phyloP scores from a whole-genome alignment of 2,797 vertebrate species.

The Taeniopygia guttata region DNA sequence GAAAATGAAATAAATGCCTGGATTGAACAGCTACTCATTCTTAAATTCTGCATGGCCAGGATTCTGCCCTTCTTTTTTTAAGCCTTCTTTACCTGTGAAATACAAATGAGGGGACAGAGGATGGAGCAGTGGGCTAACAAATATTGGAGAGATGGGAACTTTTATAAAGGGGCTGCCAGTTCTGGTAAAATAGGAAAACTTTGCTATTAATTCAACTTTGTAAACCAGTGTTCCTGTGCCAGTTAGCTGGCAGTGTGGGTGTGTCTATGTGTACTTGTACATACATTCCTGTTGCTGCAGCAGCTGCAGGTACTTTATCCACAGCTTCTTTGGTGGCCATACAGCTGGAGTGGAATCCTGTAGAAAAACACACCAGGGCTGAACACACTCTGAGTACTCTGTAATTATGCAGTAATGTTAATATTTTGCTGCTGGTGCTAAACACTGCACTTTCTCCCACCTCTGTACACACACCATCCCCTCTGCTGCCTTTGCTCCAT shows the following conservation, averaged over 20 bases:
- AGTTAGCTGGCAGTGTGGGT: not conserved
- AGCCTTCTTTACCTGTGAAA: not conserved
- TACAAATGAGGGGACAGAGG: not conserved
- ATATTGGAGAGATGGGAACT: not conserved
- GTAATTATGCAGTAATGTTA: conserved; percentile 62
- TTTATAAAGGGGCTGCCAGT: not conserved
- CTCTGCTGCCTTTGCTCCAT: not conserved
- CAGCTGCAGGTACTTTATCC: conserved; percentile 73
- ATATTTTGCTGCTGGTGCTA: conserved; percentile 53
- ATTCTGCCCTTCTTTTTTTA: not conserved
- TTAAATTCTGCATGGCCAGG: not conserved
- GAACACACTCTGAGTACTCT: conserved; percentile 61
- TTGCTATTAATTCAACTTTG: not conserved
- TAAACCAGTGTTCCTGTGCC: not conserved
- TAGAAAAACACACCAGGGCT: conserved; percentile 57
- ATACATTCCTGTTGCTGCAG: not conserved
- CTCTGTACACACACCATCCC: not conserved
- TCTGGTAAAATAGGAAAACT: not conserved
- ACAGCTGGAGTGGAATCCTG: conserved; percentile 69
- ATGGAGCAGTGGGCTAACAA: not conserved
- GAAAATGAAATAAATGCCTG: not conserved
- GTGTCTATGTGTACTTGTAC: not conserved
- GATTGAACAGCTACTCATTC: not conserved
- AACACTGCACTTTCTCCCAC: not conserved
- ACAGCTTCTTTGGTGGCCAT: conserved; percentile 47